phyloP scores from a whole-genome alignment of 2,797 vertebrate genomes.

The Fistularia tabacaria region DNA sequence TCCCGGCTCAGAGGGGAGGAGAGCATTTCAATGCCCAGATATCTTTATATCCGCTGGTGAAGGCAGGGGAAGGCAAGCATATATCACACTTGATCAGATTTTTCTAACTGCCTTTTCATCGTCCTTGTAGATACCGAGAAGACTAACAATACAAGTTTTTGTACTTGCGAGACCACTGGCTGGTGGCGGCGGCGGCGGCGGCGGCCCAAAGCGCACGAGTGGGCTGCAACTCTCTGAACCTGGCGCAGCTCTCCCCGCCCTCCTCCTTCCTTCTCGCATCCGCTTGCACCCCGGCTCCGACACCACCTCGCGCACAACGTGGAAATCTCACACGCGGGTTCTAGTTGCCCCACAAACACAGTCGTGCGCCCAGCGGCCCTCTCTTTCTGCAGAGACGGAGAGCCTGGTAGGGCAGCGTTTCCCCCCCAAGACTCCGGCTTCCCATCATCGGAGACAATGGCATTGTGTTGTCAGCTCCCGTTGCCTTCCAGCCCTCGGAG shows the following conservation, averaged over 20 bases:
- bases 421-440: constrained; percentile 37
- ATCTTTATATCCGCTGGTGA: constrained; percentile 50
- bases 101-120: constrained; percentile 49
- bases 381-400: constrained; percentile 18
- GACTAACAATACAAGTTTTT: constrained; percentile 34
- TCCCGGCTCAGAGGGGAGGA: constrained; percentile 7
- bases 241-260: constrained; percentile 36
- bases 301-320: constrained; percentile 27
- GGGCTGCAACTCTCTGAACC: constrained; percentile 56
- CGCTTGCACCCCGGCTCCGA: constrained; percentile 24
- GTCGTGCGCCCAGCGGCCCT: neutral
- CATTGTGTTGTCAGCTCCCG: constrained; percentile 64
- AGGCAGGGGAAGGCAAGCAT: constrained; percentile 31
- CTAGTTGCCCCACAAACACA: constrained; percentile 31
- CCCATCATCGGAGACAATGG: constrained; percentile 58
- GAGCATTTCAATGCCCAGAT: constrained; percentile 32
- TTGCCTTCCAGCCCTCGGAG: constrained; percentile 47
- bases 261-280: constrained; percentile 29
- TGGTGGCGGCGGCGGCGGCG: constrained; percentile 22
- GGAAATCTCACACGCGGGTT: constrained; percentile 21
- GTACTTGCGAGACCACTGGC: constrained; percentile 35
- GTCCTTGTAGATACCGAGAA: constrained; percentile 34
- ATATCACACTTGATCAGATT: constrained; percentile 50
- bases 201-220: constrained; percentile 29
- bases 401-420: constrained; percentile 19